Evolutionary conservation across 2,888 invertebrate species (phyloP), one percentile per base, ranked within the genome.

Genomic region (Atethmia centrago): DNA sequence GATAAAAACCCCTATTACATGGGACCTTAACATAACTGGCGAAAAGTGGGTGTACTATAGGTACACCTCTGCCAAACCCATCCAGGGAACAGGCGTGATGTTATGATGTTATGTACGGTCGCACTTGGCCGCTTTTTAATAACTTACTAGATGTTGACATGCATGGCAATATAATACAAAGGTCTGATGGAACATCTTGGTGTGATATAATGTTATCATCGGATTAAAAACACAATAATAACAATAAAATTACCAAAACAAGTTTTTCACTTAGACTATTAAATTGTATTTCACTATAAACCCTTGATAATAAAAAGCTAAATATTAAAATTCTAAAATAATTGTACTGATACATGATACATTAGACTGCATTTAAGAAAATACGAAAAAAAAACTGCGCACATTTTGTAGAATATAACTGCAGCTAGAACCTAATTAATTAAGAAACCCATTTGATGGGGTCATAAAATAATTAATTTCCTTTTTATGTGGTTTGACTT

Each of bases 201-300:
- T 19, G 5, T 12, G 25, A 19, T 25, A 19, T 19, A 42, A n/a
- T 42, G 3, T 62, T 19, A 28, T 19, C 10, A 42, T 63, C 10
- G n/a, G 31, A 19, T 55, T 51, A 45, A 16, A 61, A 31, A 9
- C 1, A 55, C 25, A 40, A 51, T 14, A 7, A 9, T 28, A 45
- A 31, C 31, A 55, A 3, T 4, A 49, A 65, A 53, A 79, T 86
- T 83, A 91, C 92, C 88, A 90, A 63, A 36, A 88, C 86, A 7
- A 92, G 71, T 74, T 79, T 86, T 31, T 84, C 86, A 9, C 85
- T 69, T 36, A 91, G 77, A 73, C 78, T 85, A 62, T 90, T 86
- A 47, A 83, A 83, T 40, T 59, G 7, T 56, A 85, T 14, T 21
- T 73, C 77, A 78, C 65, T 21, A 28, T 16, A 51, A 10, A n/a